Evolutionary conservation across 2,797 vertebrate genomes (phyloP), one percentile per base, ranked within the genome.

Genomic region (Rhinatrema bivittatum): DNA sequence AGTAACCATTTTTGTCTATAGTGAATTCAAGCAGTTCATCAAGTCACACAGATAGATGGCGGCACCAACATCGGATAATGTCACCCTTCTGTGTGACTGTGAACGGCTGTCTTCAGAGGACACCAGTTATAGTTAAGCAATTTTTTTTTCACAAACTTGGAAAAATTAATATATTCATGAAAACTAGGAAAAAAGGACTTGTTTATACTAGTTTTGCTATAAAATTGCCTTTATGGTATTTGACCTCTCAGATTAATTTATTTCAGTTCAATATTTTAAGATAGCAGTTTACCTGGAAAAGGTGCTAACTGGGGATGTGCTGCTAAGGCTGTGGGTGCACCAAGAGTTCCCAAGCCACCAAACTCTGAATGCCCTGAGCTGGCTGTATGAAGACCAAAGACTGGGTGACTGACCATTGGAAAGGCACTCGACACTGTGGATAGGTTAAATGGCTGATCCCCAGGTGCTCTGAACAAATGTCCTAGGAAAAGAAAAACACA

Each of bases 311-410:
- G 88, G 35, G 87, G 72, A 46, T 80, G 83, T 67, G 83, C 72
- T 41, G 80, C 75, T 70, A 89, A 71, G 53, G 83, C 72, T 51
- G 89, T 86, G 45, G 87, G 84, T 72, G 89, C 70, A 69, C 85
- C 85, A 70, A 91, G 76, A 57, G 81, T 82, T 50, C 88, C 89
- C 36, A 91, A 76, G 53, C 89, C 87, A 76, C 88, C 87, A 47
- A 93, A 91, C 61, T 90, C 87, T 38, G 86, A 82, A 66, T 74
- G 80, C 45, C 86, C 79, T 61, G 87, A 82, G 74, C 72, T 78
- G 64, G 83, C 76, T 46, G 86, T 69, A 59, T 87, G 82, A 38
- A 88, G 77, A 51, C 86, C 80, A 53, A 89, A 90, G 72, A 89
- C 84, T 61, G 84, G 85, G 73, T 72, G 80, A 70, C 67, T 81